Percentiles rank a stretch among this genome's conserved stretches.
phyloP scores from a whole-genome alignment of 2,888 invertebrate species.

The Harmothoe impar region DNA sequence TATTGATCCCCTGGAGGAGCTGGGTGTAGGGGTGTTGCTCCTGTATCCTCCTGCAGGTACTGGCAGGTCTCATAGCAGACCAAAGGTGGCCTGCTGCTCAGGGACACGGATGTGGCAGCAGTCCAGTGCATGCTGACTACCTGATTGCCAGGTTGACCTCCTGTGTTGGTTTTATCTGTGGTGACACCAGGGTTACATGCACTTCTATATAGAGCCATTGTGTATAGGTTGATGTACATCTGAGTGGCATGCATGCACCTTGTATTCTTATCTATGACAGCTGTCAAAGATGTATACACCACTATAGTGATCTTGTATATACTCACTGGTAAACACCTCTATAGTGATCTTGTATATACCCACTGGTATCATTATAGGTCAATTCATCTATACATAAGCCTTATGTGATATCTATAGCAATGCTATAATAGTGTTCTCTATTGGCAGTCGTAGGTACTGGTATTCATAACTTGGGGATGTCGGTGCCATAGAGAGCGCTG shows the following conservation, averaged over 20 bases:
- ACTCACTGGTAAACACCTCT: no score
- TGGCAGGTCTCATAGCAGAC: conserved; percentile 14
- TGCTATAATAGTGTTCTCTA: no score
- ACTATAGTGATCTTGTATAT: no score
- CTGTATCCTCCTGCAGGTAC: neutral
- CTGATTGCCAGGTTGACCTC: conserved; percentile 26
- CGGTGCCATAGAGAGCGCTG: no score
- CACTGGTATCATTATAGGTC: neutral
- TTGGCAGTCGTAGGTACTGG: no score
- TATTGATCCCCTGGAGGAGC: neutral
- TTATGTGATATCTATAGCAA: no score
- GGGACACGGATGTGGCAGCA: neutral
- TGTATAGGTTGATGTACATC: neutral
- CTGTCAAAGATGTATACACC: no score
- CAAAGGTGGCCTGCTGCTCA: neutral
- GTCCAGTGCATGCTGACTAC: neutral
- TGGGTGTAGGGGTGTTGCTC: neutral
- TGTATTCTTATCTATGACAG: no score
- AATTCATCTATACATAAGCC: neutral
- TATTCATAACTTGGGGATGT: no score
- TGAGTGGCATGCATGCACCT: no score
- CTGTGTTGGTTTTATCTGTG: neutral
- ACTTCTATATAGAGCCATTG: neutral
- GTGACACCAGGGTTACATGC: neutral
- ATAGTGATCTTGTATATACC: neutral